These are phyloP conservation scores for Yponomeuta plumbellus DNA, from an alignment of 2,888 invertebrate genomes.

Conservation along the genomic window DNA sequence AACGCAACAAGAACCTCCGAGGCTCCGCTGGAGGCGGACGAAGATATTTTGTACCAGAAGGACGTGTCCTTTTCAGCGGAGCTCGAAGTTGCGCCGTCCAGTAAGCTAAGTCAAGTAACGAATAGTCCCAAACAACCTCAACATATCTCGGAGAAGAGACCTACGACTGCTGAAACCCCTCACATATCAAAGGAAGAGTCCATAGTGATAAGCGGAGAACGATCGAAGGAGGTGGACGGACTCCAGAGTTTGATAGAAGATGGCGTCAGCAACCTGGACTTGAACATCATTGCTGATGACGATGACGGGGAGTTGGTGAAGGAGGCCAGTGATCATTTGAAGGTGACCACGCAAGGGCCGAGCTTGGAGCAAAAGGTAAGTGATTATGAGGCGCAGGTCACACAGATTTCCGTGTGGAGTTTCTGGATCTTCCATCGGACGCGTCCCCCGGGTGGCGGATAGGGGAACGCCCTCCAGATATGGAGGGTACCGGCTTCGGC, in stretches of 20 bases:
- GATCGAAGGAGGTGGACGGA: conserved; percentile 58
- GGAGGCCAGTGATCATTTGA: conserved; percentile 36
- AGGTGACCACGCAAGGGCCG: conserved; percentile 77
- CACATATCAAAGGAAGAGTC: conserved; percentile 18
- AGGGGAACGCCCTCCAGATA: too few relatives aligned
- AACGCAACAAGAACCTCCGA: conserved; percentile 82
- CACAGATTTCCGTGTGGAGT: too few relatives aligned
- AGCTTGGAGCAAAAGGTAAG: conserved; percentile 80
- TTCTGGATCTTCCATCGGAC: too few relatives aligned
- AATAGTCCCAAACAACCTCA: conserved; percentile 35
- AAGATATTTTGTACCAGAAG: conserved; percentile 85
- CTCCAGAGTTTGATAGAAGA: conserved; percentile 63
- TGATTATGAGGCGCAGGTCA: conserved; percentile 7
- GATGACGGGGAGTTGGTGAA: conserved; percentile 33
- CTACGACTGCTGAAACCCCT: conserved; percentile 26
- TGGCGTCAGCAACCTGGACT: conserved; percentile 60
- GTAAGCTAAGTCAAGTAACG: conserved; percentile 58
- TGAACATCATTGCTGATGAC: conserved; percentile 59
- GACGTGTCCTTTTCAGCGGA: conserved; percentile 87
- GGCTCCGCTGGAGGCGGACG: conserved; percentile 69
- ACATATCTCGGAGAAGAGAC: conserved; percentile 48
- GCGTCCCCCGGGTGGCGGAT: too few relatives aligned
- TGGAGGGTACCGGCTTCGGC: too few relatives aligned
- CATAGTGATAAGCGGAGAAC: conserved; percentile 60
- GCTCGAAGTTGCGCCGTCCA: conserved; percentile 76